Evolutionary conservation across 2,113 vertebrate species (phyloP), one percentile per base, ranked within the genome.

Genomic region (Parotia lawesii): DNA sequence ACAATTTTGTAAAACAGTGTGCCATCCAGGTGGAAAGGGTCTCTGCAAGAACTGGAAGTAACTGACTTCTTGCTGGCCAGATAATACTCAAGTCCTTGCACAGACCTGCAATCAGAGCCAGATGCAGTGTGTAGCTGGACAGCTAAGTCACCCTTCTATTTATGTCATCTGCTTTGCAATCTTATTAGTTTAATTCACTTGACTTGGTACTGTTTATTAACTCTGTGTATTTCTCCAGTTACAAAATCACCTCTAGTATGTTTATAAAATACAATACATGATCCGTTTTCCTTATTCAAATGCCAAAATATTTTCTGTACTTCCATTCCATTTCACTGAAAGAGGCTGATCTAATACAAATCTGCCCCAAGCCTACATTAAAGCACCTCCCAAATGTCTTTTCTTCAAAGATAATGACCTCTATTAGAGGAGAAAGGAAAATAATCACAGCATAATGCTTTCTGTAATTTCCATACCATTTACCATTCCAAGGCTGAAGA

Each of bases 401-500:
- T 45, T 90, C 85, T 96, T 95, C 86, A 86, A 94, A 90, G 73
- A 69, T 80, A 95, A 87, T 57, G 72, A 70, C 51, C 42, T 86
- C 86, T 81, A 73, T 85, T 78, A 90, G 25, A 73, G 21, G 8
- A 88, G 28, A 82, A 87, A 87, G 47, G 58, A 87, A 84, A 82
- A 77, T 78, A 94, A 87, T 79, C 67, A 48, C 72, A 89, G 73
- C 22, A 31, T 82, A 96, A 87, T 87, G 62, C 65, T 44, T 71
- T 47, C 76, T 93, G 80, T 93, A 85, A 85, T 93, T 91, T 96
- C 90, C 97, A 40, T 97, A 99, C 99, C 98, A 24, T 98, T 98
- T 81, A 97, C 94, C 77, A 97, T 96, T 93, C 98, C 98, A 79
- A 99, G 98, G 97, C 98, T 97, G 98, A 99, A 99, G 98, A 99